These are phyloP conservation scores for Spodoptera picta DNA, from an alignment of 2,888 invertebrate species.

Conservation along the genomic window DNA sequence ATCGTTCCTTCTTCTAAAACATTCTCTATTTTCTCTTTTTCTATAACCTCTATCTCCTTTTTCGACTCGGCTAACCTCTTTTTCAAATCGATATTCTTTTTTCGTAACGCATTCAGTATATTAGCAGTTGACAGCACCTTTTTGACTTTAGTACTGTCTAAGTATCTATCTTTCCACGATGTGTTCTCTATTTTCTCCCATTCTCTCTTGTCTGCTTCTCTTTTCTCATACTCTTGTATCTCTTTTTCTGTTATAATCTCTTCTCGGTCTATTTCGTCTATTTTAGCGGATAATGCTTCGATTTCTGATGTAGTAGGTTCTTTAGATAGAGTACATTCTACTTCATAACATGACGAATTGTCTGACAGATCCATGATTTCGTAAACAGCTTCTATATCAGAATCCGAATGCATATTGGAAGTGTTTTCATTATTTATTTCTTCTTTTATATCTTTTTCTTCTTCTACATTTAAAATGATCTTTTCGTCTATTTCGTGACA, in stretches of 20 bases:
- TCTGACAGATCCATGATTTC: conserved; percentile 81
- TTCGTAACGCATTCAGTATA: conserved; percentile 89
- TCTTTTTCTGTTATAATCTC: conserved; percentile 71
- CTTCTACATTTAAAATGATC: conserved; percentile 25
- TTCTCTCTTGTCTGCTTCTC: conserved; percentile 20
- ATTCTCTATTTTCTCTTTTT: conserved; percentile 28
- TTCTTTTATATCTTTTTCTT: conserved; percentile 17
- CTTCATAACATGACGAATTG: conserved; percentile 78
- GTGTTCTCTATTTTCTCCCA: conserved; percentile 54
- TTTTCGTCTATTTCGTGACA: conserved; percentile 1
- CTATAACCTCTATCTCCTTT: conserved; percentile 14
- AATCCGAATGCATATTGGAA: conserved; percentile 7
- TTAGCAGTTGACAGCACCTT: conserved; percentile 87
- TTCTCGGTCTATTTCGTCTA: conserved; percentile 80
- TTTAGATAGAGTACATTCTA: conserved; percentile 78
- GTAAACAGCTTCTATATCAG: conserved; percentile 63
- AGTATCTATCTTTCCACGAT: conserved; percentile 90
- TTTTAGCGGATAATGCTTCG: conserved; percentile 82
- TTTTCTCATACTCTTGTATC: conserved; percentile 63
- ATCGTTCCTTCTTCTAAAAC: conserved; percentile 81
- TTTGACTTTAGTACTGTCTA: conserved; percentile 89
- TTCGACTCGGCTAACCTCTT: conserved; percentile 73
- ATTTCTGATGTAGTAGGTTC: conserved; percentile 83
- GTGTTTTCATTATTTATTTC: conserved; percentile 28
- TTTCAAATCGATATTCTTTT: conserved; percentile 87